These are phyloP conservation scores for Microctenopoma stevenorrisi DNA, from an alignment of 2,797 vertebrate genomes.

Conservation along the genomic window DNA sequence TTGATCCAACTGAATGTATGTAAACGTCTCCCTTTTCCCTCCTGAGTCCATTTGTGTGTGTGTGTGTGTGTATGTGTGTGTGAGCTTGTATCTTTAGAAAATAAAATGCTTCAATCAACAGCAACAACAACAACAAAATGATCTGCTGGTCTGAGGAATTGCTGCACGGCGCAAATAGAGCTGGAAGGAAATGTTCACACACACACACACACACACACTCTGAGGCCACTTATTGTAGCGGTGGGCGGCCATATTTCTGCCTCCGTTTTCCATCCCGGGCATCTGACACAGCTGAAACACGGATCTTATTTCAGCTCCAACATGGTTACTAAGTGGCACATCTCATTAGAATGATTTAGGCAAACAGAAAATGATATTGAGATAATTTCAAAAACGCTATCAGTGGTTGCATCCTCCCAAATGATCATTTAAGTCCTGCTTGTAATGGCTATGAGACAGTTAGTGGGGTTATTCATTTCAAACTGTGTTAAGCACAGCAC, in stretches of 20 bases:
- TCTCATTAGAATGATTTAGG: conserved; percentile 79
- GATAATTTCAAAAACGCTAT: conserved; percentile 71
- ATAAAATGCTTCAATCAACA: conserved; percentile 73
- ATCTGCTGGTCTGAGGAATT: conserved; percentile 60
- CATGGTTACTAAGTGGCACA: conserved; percentile 62
- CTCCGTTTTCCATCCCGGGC: conserved; percentile 36
- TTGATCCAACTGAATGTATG: conserved; percentile 74
- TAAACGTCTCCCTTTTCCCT: conserved; percentile 59
- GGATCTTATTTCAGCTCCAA: conserved; percentile 57
- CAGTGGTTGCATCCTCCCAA: conserved; percentile 72
- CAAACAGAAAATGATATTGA: conserved; percentile 71
- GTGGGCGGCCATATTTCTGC: conserved; percentile 60
- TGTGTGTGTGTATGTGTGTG: conserved; percentile 13
- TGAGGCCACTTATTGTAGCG: conserved; percentile 52
- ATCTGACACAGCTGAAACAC: conserved; percentile 47
- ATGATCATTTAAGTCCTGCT: conserved; percentile 78
- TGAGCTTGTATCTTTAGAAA: conserved; percentile 55
- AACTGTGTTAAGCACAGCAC: conserved; percentile 84
- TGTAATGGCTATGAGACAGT: conserved; percentile 80
- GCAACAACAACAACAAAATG: conserved; percentile 70
- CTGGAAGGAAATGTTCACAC: conserved; percentile 39
- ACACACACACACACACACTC: conserved; percentile 20
- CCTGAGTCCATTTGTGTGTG: conserved; percentile 59
- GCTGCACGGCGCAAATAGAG: conserved; percentile 39
- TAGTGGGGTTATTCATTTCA: conserved; percentile 82